Conservation (phyloP, 2,797 vertebrate genomes). For the Macrochelys suwanniensis region DNA sequence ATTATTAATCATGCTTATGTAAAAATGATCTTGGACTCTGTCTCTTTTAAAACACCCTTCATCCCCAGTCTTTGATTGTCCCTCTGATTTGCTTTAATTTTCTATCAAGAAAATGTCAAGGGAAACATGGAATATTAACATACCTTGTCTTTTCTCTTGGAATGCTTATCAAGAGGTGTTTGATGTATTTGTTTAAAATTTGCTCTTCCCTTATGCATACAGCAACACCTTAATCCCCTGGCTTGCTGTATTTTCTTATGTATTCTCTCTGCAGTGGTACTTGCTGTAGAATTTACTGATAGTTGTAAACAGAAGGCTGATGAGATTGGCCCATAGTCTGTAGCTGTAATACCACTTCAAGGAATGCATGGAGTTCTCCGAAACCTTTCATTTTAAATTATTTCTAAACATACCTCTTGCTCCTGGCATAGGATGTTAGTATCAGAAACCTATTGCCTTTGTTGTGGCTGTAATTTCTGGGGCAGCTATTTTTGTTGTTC, state of each 20-base stretch:
- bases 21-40: background rate
- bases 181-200: background rate
- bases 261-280: accelerated
- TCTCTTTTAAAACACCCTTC: background rate
- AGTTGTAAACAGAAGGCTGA: background rate
- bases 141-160: background rate
- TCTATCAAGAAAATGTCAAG: background rate
- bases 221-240: accelerated
- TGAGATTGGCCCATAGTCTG: background rate
- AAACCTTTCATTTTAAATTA: conserved; percentile 24
- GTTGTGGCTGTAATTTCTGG: background rate
- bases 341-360: background rate
- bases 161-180: accelerated
- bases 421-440: accelerated
- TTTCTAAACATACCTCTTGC: conserved; percentile 19
- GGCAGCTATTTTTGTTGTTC: background rate
- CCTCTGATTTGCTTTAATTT: background rate
- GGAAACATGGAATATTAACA: accelerated
- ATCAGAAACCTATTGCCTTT: background rate
- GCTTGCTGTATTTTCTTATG: background rate
- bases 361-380: background rate
- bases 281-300: background rate
- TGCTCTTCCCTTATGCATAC: background rate
- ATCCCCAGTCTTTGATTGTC: accelerated
- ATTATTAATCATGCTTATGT: background rate